Evolutionary conservation across 2,113 vertebrate genomes (phyloP).

Genomic region (Megaptera novaeangliae): DNA sequence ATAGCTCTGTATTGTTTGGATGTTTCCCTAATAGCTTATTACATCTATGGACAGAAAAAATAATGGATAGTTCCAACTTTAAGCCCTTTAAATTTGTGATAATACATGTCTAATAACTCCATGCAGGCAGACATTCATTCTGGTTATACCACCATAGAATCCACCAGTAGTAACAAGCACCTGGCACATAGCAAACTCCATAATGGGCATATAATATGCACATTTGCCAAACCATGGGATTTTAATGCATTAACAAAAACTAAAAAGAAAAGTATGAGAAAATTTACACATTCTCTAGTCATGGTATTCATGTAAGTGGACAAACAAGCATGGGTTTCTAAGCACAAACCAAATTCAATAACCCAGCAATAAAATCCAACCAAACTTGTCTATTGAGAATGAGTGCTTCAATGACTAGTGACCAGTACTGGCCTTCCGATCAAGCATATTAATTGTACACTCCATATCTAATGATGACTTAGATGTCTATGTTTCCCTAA

Average conservation of each 20-base stretch:
- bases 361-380: background rate
- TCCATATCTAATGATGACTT: background rate
- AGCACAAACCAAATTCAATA: background rate
- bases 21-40: background rate
- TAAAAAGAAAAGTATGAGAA: background rate
- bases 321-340: background rate
- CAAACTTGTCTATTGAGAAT: background rate
- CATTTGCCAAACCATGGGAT: background rate
- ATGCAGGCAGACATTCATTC: background rate
- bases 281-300: background rate
- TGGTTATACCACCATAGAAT: background rate
- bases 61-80: background rate
- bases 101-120: background rate
- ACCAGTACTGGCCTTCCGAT: background rate
- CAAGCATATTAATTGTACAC: background rate
- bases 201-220: background rate
- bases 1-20: background rate
- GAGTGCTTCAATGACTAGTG: background rate
- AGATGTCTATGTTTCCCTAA: background rate
- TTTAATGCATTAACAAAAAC: background rate
- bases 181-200: background rate
- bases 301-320: background rate
- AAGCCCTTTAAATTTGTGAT: background rate
- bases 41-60: background rate
- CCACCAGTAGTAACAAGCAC: background rate